Conservation (phyloP, 1,140 invertebrate species). For the Drosophila rufa region DNA sequence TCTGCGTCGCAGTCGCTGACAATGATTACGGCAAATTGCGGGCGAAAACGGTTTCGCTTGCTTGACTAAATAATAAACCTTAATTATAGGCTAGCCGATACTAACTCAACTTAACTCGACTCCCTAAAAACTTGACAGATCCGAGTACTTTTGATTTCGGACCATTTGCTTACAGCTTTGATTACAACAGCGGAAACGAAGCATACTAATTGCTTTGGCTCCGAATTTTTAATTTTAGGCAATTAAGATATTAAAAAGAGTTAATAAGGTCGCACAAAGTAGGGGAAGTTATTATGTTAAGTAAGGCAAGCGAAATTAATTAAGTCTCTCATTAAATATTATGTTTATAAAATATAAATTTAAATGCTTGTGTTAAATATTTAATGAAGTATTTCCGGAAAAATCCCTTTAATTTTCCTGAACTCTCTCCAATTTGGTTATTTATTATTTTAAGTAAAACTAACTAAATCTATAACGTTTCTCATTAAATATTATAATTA, state of each 20-base stretch:
- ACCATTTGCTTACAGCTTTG: conserved; percentile 32
- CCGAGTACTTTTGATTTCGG: conserved; percentile 17
- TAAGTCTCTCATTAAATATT: not conserved
- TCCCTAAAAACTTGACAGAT: conserved; percentile 12
- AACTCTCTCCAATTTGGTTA: too few relatives aligned
- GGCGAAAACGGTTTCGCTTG: conserved; percentile 57
- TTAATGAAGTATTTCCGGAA: too few relatives aligned
- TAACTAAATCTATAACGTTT: too few relatives aligned
- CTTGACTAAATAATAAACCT: conserved; percentile 49
- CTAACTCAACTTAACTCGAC: conserved; percentile 1
- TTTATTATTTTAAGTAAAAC: too few relatives aligned
- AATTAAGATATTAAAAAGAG: conserved; percentile 54
- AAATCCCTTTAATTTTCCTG: too few relatives aligned
- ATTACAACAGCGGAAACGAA: conserved; percentile 42
- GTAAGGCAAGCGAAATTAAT: not conserved
- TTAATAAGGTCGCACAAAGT: conserved; percentile 3
- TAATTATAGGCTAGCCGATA: conserved; percentile 38
- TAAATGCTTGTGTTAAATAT: not conserved
- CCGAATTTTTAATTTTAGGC: conserved; percentile 6
- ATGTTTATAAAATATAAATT: not conserved
- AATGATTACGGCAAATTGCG: conserved; percentile 42
- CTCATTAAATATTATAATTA: too few relatives aligned
- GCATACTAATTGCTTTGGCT: conserved; percentile 19
- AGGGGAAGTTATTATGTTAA: not conserved
- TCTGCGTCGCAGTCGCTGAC: conserved; percentile 21